These are phyloP conservation scores for Chiloscyllium plagiosum DNA, from an alignment of 2,113 vertebrate genomes.

Conservation along the genomic window DNA sequence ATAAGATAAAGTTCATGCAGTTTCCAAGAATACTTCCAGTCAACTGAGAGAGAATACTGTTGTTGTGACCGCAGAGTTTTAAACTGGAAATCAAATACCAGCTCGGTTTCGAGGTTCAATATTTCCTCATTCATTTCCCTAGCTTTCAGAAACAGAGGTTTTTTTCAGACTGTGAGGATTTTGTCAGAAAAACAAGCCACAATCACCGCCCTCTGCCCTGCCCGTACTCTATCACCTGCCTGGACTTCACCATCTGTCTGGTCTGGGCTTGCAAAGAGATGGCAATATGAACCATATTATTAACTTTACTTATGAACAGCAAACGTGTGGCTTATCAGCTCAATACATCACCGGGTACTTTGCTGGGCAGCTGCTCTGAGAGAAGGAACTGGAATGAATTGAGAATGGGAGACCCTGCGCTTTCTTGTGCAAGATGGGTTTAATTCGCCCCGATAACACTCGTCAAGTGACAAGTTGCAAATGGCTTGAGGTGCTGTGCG, in stretches of 20 bases:
- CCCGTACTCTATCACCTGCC: not conserved
- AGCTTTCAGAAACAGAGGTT: not conserved
- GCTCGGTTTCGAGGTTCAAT: not conserved
- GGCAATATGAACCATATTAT: not conserved
- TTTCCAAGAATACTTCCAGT: slow-evolving; percentile 5
- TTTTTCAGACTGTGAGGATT: not conserved
- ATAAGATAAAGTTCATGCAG: too few species aligned
- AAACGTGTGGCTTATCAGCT: not conserved
- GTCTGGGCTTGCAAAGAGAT: not conserved
- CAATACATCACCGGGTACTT: not conserved
- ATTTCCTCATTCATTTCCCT: not conserved
- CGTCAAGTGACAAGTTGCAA: not conserved
- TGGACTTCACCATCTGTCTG: not conserved
- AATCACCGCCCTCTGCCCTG: not conserved
- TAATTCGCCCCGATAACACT: not conserved
- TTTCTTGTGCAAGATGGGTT: not conserved
- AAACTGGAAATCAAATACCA: not conserved
- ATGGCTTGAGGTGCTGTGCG: not conserved
- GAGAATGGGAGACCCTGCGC: too few species aligned
- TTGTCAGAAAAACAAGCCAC: not conserved
- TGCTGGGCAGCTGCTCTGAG: not conserved
- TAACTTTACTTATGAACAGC: not conserved
- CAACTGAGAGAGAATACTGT: not conserved
- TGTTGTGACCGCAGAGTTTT: not conserved
- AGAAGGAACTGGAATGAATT: not conserved